These are phyloP conservation scores for Thunnus albacares DNA, from an alignment of 2,797 vertebrate species.

Conservation along the genomic window DNA sequence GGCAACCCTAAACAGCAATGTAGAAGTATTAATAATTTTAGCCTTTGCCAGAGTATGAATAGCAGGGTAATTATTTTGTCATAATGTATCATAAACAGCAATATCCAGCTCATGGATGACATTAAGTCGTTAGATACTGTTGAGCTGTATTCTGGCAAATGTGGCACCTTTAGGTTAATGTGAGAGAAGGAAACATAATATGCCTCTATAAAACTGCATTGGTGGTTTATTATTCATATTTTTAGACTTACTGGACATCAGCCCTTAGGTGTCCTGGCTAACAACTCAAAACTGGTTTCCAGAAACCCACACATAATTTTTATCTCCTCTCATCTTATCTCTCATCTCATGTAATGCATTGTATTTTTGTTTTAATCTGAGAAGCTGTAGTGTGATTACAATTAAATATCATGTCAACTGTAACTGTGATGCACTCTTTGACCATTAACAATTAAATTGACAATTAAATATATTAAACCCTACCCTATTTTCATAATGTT, in stretches of 20 bases:
- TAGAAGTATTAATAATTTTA: background rate
- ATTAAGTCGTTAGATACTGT: background rate
- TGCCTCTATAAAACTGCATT: background rate
- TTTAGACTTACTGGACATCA: background rate
- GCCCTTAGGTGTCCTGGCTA: background rate
- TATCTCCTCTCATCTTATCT: too few species aligned
- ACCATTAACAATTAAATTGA: too few species aligned
- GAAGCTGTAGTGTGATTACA: slow-evolving; percentile 6
- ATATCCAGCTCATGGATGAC: background rate
- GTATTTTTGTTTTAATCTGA: slow-evolving; percentile 5
- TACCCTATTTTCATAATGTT: background rate
- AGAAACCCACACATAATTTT: background rate
- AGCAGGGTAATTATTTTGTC: slow-evolving; percentile 7
- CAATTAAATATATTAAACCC: background rate
- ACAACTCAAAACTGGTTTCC: background rate
- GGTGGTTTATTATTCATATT: background rate
- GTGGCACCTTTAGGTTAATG: slow-evolving; percentile 1
- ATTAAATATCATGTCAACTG: too few species aligned
- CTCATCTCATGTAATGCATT: background rate
- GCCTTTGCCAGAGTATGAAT: background rate
- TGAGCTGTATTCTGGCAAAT: background rate
- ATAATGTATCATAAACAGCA: background rate
- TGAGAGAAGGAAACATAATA: background rate
- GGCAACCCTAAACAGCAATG: background rate
- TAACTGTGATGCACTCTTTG: too few species aligned